Evolutionary conservation across 2,888 invertebrate genomes (phyloP), one percentile per base, ranked within the genome.

Genomic region (Coleophora flavipennella): DNA sequence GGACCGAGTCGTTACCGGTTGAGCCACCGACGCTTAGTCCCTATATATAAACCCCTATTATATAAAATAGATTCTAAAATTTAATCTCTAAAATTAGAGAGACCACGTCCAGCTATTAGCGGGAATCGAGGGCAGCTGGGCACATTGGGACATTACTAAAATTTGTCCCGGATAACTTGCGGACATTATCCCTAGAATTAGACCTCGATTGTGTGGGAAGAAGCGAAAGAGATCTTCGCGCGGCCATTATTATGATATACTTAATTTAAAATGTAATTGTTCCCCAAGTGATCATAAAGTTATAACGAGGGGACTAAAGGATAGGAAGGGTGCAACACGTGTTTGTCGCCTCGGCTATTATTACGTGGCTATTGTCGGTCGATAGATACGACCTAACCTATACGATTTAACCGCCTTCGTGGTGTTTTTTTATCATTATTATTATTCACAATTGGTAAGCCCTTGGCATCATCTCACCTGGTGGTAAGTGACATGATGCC

Each of bases 201-300:
- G 63, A 42, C 50, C 59, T 46, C 61, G 46, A 72, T 73, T 73
- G 72, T 76, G 49, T 40, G 54, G 55, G 59, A 44, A 38, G 51
- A 46, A 43, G 53, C 50, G 47, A 47, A n/a, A n/a, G 50, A 46
- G 39, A 38, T 41, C 35, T 28, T 42, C 32, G 31, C 33, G 13
- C 45, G 41, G 49, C 44, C 51, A 50, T 51, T 53, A 55, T 57
- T 62, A 59, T 61, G 61, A 60, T 67, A 66, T 69, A 69, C 66
- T 66, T 70, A 72, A 78, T 79, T 80, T 79, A 72, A 81, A 80
- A 69, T 69, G 65, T 62, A 66, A 77, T 76, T 77, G 78, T 79
- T 58, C 63, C 49, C 51, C 45, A 43, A 44, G 50, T 49, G 39
- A 48, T 45, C 67, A 66, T 67, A 67, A 65, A 68, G 57, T 69